Evolutionary conservation across 2,888 invertebrate species (phyloP).

Genomic region (Nephrotoma flavescens): DNA sequence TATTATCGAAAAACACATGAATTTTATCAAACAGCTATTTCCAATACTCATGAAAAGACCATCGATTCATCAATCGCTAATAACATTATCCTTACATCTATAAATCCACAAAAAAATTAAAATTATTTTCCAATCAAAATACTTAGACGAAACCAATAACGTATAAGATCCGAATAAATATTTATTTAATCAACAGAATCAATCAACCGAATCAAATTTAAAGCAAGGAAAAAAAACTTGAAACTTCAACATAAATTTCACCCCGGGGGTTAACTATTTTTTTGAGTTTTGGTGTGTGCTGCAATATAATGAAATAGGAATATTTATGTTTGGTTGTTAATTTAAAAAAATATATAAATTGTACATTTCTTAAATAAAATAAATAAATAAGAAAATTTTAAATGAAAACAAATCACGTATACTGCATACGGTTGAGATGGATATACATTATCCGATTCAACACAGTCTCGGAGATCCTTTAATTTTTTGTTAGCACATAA

Average conservation of each 20-base stretch:
- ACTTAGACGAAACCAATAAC: neutral
- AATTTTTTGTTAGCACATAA: neutral
- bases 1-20: too few species aligned
- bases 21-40: too few species aligned
- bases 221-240: neutral
- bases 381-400: neutral
- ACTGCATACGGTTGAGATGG: neutral
- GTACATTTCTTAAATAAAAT: neutral
- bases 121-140: neutral
- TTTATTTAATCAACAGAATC: neutral
- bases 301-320: neutral
- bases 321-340: neutral
- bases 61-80: neutral
- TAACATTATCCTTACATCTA: neutral
- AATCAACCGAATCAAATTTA: neutral
- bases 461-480: neutral
- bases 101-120: neutral
- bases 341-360: neutral
- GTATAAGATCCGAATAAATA: neutral
- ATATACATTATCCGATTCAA: neutral
- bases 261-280: neutral
- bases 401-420: neutral
- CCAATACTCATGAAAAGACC: neutral
- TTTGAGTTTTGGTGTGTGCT: neutral
- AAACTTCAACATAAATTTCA: neutral